phyloP scores from a whole-genome alignment of 2,888 invertebrate genomes.

The Metacarcinus magister region DNA sequence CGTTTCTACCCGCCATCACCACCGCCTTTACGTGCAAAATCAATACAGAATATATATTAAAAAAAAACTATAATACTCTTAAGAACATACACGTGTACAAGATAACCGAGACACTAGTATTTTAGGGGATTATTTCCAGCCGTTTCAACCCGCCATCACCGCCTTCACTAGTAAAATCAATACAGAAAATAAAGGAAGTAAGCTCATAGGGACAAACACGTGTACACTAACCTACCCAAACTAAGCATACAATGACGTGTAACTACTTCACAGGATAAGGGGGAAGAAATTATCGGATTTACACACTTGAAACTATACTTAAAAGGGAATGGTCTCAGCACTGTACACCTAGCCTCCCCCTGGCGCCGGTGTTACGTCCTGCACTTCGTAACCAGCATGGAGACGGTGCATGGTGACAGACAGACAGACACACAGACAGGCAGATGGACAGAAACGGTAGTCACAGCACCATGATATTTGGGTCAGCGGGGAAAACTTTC shows the following conservation, averaged over 20 bases:
- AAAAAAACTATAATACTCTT: too few relatives aligned
- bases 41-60: neutral
- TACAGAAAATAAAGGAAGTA: neutral
- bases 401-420: neutral
- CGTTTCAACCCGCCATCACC: too few relatives aligned
- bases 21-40: neutral
- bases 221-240: neutral
- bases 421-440: neutral
- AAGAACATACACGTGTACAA: too few relatives aligned
- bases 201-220: neutral
- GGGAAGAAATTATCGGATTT: neutral
- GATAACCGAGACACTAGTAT: neutral
- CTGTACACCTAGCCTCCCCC: neutral
- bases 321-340: neutral
- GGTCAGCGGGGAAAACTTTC: conserved; percentile 51
- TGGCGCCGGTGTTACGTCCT: neutral
- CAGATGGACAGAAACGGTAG: neutral
- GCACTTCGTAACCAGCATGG: neutral
- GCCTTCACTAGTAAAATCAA: too few relatives aligned
- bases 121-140: neutral
- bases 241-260: neutral
- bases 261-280: neutral
- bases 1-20: neutral
- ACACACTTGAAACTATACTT: neutral
- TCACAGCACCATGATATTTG: neutral